Evolutionary conservation across 2,888 invertebrate species (phyloP), one percentile per base, ranked within the genome.

Genomic region (Hypena proboscidalis): DNA sequence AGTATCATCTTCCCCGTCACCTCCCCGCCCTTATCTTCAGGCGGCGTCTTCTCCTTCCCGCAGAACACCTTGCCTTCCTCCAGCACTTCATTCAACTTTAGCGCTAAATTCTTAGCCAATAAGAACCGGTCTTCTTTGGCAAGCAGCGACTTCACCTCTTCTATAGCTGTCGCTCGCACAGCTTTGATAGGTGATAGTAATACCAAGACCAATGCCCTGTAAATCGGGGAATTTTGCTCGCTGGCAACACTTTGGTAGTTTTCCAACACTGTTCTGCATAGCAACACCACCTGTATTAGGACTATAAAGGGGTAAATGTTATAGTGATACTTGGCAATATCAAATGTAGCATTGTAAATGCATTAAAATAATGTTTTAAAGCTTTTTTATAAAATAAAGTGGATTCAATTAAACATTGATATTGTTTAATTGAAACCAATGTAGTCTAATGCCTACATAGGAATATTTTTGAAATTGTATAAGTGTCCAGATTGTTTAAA

Each of bases 261-360:
- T 46, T 93, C 91, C 31, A 97, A 84, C 23, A 97, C 88, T 50
- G 92, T 92, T 78, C 95, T 94, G 72, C 95, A 94, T 63, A 97
- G 91, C 65, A 94, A 89, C 85, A 95, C 94, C 57, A 97, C 92
- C 82, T 94, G 94, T 85, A 92, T 79, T 74, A 84, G 82, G 86
- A 92, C 91, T 91, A 83, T 84, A 88, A 85, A 85, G 83, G 83
- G 80, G 86, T 86, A 82, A 81, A 76, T 78, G 77, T 68, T 80
- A 80, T 80, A 85, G 82, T 63, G 76, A 69, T 60, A 72, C 60
- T 66, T 37, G 60, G 57, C 59, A 58, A 62, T 35, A 48, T 48
- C 14, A 33, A 37, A 52, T 35, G 32, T 29, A 36, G 29, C n/a
- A 30, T 25, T 11, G 31, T 15, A 11, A 22, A 8, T 7, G 7